These are phyloP conservation scores for Rotaria socialis DNA, from an alignment of 2,888 invertebrate species.

Conservation along the genomic window DNA sequence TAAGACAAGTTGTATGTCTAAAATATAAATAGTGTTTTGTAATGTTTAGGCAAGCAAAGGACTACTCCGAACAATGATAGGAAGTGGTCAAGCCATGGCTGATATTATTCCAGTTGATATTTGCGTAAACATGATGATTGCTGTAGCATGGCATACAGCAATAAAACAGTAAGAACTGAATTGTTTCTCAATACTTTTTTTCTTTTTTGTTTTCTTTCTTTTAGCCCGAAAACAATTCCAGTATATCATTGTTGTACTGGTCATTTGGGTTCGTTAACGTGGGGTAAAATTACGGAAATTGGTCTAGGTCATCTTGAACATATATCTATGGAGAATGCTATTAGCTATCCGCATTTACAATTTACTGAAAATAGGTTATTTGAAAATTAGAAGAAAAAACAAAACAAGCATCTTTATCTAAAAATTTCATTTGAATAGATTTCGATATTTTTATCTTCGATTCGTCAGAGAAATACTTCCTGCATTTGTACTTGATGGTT, in stretches of 20 bases:
- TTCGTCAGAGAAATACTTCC: slow-evolving; percentile 76
- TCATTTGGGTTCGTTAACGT: background rate
- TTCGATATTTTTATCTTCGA: slow-evolving; percentile 66
- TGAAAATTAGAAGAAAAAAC: background rate
- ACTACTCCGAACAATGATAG: slow-evolving; percentile 75
- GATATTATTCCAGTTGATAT: slow-evolving; percentile 88
- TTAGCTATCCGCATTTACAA: background rate
- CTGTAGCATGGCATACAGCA: slow-evolving; percentile 76
- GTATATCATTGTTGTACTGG: slow-evolving; percentile 8
- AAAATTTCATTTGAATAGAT: background rate
- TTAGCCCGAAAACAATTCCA: background rate
- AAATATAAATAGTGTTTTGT: slow-evolving; percentile 70
- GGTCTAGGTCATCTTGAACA: background rate
- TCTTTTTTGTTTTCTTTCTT: background rate
- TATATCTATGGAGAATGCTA: background rate
- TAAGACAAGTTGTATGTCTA: slow-evolving; percentile 78
- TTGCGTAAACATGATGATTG: slow-evolving; percentile 79
- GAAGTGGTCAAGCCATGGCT: slow-evolving; percentile 70
- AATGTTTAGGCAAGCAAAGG: slow-evolving; percentile 69
- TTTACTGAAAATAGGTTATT: background rate
- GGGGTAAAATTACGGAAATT: background rate
- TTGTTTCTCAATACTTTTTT: background rate
- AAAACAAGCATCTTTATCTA: background rate
- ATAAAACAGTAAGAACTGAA: slow-evolving; percentile 18
- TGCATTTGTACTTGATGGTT: slow-evolving; percentile 74